These are phyloP conservation scores for Paralvinella palmiformis DNA, from an alignment of 1,140 invertebrate genomes.

Conservation along the genomic window DNA sequence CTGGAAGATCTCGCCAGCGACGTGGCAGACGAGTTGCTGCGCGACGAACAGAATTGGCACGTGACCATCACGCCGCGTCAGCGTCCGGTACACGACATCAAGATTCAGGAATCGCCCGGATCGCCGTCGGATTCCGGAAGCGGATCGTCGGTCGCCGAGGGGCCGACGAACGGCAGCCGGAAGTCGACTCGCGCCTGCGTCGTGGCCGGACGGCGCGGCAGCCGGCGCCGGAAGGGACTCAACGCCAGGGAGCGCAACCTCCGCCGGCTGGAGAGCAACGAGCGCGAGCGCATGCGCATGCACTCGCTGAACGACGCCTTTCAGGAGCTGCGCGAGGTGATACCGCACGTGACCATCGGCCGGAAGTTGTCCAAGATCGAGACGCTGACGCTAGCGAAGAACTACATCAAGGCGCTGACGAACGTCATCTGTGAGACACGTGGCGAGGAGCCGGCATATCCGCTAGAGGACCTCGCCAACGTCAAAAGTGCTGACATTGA, in stretches of 20 bases:
- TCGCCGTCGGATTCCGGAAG: not conserved
- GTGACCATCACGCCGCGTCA: not conserved
- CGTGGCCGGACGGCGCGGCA: slow-evolving; percentile 19
- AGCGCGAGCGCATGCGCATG: slow-evolving; percentile 80
- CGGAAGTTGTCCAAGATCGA: slow-evolving; percentile 20
- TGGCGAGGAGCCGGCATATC: slow-evolving; percentile 62
- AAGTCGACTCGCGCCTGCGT: not conserved
- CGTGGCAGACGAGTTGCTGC: not conserved
- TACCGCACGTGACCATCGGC: slow-evolving; percentile 79
- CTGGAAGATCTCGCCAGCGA: not conserved
- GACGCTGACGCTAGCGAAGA: slow-evolving; percentile 19
- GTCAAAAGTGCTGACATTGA: not conserved
- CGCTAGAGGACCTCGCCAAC: slow-evolving; percentile 22
- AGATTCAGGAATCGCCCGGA: not conserved
- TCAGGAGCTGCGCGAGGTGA: slow-evolving; percentile 82
- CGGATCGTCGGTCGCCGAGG: not conserved
- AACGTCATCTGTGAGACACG: slow-evolving; percentile 78
- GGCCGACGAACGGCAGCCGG: not conserved
- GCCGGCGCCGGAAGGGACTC: slow-evolving; percentile 64
- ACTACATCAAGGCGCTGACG: slow-evolving; percentile 72
- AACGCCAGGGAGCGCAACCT: slow-evolving; percentile 74
- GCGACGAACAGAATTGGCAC: not conserved
- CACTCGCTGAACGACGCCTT: slow-evolving; percentile 83
- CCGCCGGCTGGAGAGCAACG: slow-evolving; percentile 76
- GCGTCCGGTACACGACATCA: not conserved